Conservation (phyloP, 2,888 invertebrate species). For the Zaprionus lineosus region DNA sequence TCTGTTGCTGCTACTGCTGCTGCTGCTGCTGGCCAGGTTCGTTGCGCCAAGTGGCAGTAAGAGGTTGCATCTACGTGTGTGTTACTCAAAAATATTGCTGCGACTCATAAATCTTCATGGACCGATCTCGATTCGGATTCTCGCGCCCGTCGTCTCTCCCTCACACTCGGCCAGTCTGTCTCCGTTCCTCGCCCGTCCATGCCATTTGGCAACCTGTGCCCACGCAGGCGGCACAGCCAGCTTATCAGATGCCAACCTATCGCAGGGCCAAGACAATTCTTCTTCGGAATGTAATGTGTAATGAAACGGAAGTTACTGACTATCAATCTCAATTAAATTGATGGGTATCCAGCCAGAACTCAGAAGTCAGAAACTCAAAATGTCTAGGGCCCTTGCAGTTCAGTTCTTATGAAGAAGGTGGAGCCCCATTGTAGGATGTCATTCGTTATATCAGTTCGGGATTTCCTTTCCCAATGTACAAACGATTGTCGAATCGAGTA, state of each 20-base stretch:
- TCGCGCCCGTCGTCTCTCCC: neutral
- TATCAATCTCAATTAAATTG: constrained; percentile 77
- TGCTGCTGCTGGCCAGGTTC: constrained; percentile 1
- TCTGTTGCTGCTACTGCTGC: constrained; percentile 46
- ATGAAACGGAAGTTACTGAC: constrained; percentile 70
- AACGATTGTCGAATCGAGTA: too few species aligned
- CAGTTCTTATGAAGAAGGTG: too few species aligned
- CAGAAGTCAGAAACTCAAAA: too few species aligned
- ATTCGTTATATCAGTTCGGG: too few species aligned
- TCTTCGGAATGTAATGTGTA: constrained; percentile 66
- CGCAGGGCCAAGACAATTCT: constrained; percentile 48
- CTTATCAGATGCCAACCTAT: constrained; percentile 62
- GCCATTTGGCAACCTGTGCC: constrained; percentile 53
- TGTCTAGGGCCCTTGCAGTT: too few species aligned
- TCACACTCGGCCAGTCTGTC: neutral
- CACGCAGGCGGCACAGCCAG: constrained; percentile 30
- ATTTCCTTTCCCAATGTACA: too few species aligned
- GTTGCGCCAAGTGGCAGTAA: constrained; percentile 9
- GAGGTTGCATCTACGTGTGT: constrained; percentile 37
- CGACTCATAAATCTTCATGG: constrained; percentile 54
- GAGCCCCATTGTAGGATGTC: too few species aligned
- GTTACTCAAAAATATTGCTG: constrained; percentile 39
- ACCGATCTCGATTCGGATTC: constrained; percentile 16
- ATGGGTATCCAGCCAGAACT: too few species aligned
- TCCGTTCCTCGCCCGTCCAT: constrained; percentile 5